These are phyloP conservation scores for Chironomus tepperi DNA, from an alignment of 1,140 invertebrate genomes.

Conservation along the genomic window DNA sequence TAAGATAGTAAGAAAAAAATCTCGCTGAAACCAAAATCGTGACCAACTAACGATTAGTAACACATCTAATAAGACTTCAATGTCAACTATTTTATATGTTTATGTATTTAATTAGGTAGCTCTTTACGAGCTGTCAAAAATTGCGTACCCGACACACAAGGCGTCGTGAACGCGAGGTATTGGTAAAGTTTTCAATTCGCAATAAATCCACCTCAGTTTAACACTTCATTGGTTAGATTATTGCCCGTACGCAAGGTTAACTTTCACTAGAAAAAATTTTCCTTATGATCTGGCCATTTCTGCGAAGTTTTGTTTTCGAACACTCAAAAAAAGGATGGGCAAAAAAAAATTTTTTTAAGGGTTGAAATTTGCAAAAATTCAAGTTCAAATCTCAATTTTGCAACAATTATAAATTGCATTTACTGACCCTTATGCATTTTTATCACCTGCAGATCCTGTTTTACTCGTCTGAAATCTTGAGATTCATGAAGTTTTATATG, in stretches of 20 bases:
- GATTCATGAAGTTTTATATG: no score
- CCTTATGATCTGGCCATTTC: neutral
- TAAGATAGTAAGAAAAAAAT: no score
- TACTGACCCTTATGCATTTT: neutral
- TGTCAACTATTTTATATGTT: no score
- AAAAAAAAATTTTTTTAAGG: no score
- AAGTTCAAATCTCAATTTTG: neutral
- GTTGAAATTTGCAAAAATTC: neutral
- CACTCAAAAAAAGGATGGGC: neutral
- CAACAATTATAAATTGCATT: no score
- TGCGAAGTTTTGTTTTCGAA: neutral
- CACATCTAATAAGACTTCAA: no score
- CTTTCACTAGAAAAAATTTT: neutral
- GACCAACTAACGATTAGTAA: no score
- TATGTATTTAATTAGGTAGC: neutral
- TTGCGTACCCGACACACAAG: neutral
- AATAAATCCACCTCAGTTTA: slow-evolving; percentile 13
- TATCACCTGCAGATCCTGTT: no score
- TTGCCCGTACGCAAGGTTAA: slow-evolving; percentile 2
- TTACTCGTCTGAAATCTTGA: no score
- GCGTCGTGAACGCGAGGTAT: neutral
- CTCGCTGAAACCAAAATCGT: no score
- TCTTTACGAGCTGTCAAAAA: neutral
- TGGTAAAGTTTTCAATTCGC: slow-evolving; percentile 12
- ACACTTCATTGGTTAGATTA: slow-evolving; percentile 13